Conservation (phyloP, 2,113 vertebrate genomes). For the Leuciscus idus region DNA sequence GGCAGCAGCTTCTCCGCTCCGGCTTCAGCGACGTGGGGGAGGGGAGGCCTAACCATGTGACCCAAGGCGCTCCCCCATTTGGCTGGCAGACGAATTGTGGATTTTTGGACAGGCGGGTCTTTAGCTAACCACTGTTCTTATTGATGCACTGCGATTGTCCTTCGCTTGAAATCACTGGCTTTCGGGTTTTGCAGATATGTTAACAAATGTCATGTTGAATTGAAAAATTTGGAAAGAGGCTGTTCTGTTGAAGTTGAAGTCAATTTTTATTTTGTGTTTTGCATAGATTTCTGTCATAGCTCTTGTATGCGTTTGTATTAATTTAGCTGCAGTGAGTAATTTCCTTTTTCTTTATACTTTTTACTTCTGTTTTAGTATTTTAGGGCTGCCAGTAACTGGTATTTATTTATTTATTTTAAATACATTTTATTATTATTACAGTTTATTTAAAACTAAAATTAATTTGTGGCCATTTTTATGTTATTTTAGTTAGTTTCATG, state of each 20-base stretch:
- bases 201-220: not conserved
- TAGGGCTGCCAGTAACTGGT: too few relatives aligned
- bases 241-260: not conserved
- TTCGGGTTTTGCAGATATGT: too few relatives aligned
- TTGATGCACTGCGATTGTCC: conserved; percentile 16
- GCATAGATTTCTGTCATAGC: not conserved
- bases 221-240: not conserved
- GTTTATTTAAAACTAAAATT: too few relatives aligned
- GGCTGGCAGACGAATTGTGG: conserved; percentile 28
- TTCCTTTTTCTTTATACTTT: not conserved
- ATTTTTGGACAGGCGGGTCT: conserved; percentile 40
- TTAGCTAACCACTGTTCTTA: conserved; percentile 21
- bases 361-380: not conserved
- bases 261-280: not conserved
- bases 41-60: conserved; percentile 42
- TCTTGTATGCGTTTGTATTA: not conserved
- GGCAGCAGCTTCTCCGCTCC: conserved; percentile 14
- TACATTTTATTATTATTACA: too few relatives aligned
- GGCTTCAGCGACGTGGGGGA: conserved; percentile 24
- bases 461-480: too few relatives aligned
- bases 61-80: conserved; percentile 41
- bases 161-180: conserved; percentile 20
- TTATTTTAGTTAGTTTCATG: too few relatives aligned
- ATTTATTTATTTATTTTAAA: too few relatives aligned
- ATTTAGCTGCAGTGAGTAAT: not conserved